A percentile compares a stretch with the other conserved stretches of the same genome.
Evolutionary conservation across 2,113 vertebrate species (phyloP).

Genomic region (Malurus melanocephalus): DNA sequence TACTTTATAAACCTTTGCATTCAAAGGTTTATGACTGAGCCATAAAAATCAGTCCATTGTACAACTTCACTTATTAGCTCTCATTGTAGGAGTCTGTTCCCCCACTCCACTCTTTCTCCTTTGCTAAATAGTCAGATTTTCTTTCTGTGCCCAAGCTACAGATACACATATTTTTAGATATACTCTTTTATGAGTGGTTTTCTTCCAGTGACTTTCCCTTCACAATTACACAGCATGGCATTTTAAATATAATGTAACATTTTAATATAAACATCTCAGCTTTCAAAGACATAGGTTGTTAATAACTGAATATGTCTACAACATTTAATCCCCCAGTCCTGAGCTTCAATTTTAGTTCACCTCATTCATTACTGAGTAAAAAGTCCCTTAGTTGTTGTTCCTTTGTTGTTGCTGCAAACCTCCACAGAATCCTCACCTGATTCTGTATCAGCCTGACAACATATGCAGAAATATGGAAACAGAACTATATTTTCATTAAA

Average conservation of each 20-base stretch:
- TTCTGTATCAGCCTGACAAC: background rate
- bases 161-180: background rate
- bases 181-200: background rate
- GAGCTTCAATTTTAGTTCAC: background rate
- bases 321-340: background rate
- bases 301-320: background rate
- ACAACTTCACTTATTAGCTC: background rate
- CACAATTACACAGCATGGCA: background rate
- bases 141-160: background rate
- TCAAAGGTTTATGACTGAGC: slow-evolving; percentile 10
- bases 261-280: background rate
- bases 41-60: slow-evolving; percentile 5
- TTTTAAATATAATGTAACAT: background rate
- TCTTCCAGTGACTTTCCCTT: background rate
- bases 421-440: background rate
- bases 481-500: background rate
- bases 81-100: background rate
- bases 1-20: slow-evolving; percentile 13
- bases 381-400: background rate
- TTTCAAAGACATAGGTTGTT: background rate
- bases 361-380: background rate
- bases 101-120: background rate
- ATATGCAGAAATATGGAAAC: background rate
- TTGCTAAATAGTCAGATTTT: background rate
- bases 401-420: background rate